A percentile compares a stretch with the other conserved stretches of the same genome.
Conservation (phyloP, 2,888 invertebrate genomes). For the Melipona beecheii region DNA sequence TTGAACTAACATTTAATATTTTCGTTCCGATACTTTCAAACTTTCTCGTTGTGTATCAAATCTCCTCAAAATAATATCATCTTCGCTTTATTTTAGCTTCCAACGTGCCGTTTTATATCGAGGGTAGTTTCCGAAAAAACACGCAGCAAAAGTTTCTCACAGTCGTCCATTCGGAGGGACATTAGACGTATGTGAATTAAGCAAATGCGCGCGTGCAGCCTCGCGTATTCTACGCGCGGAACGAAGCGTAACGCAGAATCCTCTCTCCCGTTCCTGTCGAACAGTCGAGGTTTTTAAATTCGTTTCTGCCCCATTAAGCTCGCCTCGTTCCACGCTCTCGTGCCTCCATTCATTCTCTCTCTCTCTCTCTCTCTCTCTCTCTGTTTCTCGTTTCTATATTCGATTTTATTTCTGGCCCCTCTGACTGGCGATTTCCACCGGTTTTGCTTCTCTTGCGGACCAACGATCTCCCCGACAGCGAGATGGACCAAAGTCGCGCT, state of each 20-base stretch:
- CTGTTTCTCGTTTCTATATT: constrained; percentile 10
- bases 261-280: neutral
- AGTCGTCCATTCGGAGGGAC: neutral
- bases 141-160: neutral
- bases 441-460: constrained; percentile 48
- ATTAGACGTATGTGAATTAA: neutral
- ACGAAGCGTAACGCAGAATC: constrained; percentile 7
- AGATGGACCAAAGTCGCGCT: constrained; percentile 54
- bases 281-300: constrained; percentile 74
- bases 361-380: neutral
- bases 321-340: constrained; percentile 62
- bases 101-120: no score
- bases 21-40: no score
- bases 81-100: no score
- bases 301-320: constrained; percentile 79
- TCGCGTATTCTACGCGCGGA: constrained; percentile 12
- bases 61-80: no score
- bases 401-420: constrained; percentile 15
- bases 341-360: constrained; percentile 19
- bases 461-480: constrained; percentile 47
- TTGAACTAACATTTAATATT: no score
- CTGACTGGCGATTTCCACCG: constrained; percentile 21
- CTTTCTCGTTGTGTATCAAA: no score
- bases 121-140: neutral
- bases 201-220: constrained; percentile 16